Evolutionary conservation across 2,113 vertebrate genomes (phyloP).

Genomic region (Oreotragus oreotragus): DNA sequence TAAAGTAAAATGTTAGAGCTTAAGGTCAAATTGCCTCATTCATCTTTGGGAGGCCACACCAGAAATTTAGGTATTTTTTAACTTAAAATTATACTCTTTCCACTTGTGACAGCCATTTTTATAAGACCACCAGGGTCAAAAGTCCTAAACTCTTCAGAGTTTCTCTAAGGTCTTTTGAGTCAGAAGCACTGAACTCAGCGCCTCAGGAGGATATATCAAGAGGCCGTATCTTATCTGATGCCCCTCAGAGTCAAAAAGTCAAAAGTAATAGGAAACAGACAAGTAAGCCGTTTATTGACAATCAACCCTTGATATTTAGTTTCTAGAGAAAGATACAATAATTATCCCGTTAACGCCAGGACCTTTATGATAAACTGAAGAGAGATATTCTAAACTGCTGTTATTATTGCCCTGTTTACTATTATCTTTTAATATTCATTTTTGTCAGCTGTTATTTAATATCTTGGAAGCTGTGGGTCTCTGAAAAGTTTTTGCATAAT

Average conservation of each 20-base stretch:
- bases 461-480: constrained; percentile 26
- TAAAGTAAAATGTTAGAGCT: neutral
- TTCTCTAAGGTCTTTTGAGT: neutral
- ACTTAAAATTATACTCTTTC: neutral
- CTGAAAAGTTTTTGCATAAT: constrained; percentile 40
- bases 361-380: neutral
- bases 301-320: neutral
- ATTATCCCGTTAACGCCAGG: neutral
- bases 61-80: neutral
- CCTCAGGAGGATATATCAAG: neutral
- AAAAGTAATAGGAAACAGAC: neutral
- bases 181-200: neutral
- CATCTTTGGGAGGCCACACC: neutral
- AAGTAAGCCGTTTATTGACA: neutral
- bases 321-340: neutral
- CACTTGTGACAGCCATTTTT: neutral
- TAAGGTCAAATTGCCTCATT: neutral
- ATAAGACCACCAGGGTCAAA: neutral
- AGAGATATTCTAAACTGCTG: neutral
- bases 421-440: constrained; percentile 5
- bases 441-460: constrained; percentile 44
- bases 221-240: neutral
- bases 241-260: neutral
- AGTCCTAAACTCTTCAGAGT: neutral
- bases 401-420: constrained; percentile 38